Percentiles rank a stretch among this genome's conserved stretches.
Evolutionary conservation across 2,113 vertebrate genomes (phyloP).

Genomic region (Excalfactoria chinensis): DNA sequence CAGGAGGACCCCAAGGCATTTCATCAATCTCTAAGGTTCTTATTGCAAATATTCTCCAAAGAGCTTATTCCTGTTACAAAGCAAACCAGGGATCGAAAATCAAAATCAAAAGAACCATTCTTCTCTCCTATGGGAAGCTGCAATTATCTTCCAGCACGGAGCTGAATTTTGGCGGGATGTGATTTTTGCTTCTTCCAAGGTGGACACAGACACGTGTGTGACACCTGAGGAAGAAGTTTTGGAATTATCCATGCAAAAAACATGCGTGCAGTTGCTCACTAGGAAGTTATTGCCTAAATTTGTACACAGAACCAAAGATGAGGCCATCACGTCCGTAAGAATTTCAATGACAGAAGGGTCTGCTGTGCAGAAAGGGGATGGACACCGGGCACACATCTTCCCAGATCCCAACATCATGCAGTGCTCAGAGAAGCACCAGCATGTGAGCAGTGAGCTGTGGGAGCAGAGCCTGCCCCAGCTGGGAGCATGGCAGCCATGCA

Average conservation of each 20-base stretch:
- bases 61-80: conserved; percentile 35
- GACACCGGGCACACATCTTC: rapidly evolving
- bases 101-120: not conserved
- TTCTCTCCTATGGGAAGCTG: not conserved
- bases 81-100: conserved; percentile 1
- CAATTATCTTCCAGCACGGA: not conserved
- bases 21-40: conserved; percentile 59
- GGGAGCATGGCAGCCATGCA: rapidly evolving
- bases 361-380: not conserved
- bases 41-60: conserved; percentile 45
- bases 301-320: not conserved
- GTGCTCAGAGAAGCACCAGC: not conserved
- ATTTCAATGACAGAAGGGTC: not conserved
- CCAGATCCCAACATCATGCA: rapidly evolving
- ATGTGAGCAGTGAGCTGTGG: too few species aligned
- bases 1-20: conserved; percentile 44
- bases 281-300: not conserved
- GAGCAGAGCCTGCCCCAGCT: too few species aligned
- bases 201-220: rapidly evolving
- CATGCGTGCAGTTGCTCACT: not conserved
- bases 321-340: not conserved
- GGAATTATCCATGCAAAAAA: not conserved
- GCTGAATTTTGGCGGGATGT: not conserved
- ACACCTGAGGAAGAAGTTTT: not conserved
- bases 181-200: rapidly evolving